Percentiles rank a stretch among this genome's conserved stretches.
Evolutionary conservation across 2,113 vertebrate genomes (phyloP).

Genomic region (Anseranas semipalmata): DNA sequence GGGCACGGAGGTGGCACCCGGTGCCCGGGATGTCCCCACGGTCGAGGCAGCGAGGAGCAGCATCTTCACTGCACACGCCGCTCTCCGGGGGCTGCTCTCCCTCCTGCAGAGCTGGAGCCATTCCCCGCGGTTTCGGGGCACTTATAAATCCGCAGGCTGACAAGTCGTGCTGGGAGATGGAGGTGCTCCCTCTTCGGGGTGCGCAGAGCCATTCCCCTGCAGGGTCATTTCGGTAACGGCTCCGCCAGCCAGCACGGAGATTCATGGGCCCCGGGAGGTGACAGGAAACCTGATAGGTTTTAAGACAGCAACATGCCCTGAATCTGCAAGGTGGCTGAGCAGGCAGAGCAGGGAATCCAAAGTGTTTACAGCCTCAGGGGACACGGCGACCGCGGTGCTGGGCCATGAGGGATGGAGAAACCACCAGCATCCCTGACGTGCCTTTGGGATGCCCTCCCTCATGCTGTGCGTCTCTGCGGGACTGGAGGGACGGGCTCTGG

Average conservation of each 20-base stretch:
- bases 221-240: constrained; percentile 38
- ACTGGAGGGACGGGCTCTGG: not conserved
- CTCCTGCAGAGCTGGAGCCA: not conserved
- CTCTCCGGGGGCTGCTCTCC: not conserved
- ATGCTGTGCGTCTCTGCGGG: rapidly evolving
- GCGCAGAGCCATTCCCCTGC: not conserved
- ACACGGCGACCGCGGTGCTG: not conserved
- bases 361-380: constrained; percentile 33
- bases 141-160: not conserved
- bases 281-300: constrained; percentile 66
- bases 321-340: constrained; percentile 59
- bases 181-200: not conserved
- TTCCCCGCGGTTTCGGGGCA: not conserved
- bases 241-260: not conserved
- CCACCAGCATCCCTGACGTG: not conserved
- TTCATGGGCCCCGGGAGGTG: constrained; percentile 49
- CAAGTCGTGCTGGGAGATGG: not conserved
- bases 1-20: not conserved
- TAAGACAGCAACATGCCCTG: constrained; percentile 68
- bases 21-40: not conserved
- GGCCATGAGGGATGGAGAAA: not conserved
- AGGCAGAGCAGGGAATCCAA: constrained; percentile 25
- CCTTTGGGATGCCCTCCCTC: not conserved
- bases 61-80: not conserved
- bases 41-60: not conserved